Evolutionary conservation across 2,888 invertebrate species (phyloP), one percentile per base, ranked within the genome.

Genomic region (Thysanoteuthis rhombus): DNA sequence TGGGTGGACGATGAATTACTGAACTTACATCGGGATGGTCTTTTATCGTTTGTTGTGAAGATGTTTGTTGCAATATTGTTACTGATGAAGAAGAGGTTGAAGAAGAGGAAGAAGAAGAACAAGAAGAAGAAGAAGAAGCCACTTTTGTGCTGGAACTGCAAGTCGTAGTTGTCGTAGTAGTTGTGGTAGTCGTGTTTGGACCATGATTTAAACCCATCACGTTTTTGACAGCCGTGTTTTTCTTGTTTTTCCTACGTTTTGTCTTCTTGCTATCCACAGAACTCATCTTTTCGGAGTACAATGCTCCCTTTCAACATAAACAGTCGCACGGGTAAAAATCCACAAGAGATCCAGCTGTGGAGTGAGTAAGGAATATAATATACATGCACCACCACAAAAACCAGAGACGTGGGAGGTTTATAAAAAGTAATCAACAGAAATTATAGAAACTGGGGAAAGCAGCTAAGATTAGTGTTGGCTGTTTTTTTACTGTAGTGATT

Each of bases 201-300:
- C 75, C 92, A 45, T 92, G 92, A 92, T 92, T 92, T 40, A 92
- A 92, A 92, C 36, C n/a, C 42, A 92, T 45, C 92, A 92, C 92
- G 92, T 92, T 92, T 92, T 92, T 92, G 42, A 92, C 92, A 92
- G 92, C 45, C 40, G 45, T 45, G 45, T 92, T 92, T 92, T 92
- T 92, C 92, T 92, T 92, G 36, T 92, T 92, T 92, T 92, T 92
- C 45, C 92, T 40, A 92, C 92, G 92, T 45, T 92, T 92, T 92
- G 92, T 92, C 45, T 92, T 92, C 32, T 92, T 92, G 91, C 36
- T 91, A 45, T 92, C 92, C 40, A 92, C 92, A 42, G 92, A 92
- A 92, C 92, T 92, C 92, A 92, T 92, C 36, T 92, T 92, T 6
- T 92, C 16, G 75, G 75, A 75, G 75, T 75, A 75, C 36, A n/a